A percentile compares a stretch with the other conserved stretches of the same genome.
Evolutionary conservation across 2,113 vertebrate species (phyloP).

Genomic region (Catharus minimus): DNA sequence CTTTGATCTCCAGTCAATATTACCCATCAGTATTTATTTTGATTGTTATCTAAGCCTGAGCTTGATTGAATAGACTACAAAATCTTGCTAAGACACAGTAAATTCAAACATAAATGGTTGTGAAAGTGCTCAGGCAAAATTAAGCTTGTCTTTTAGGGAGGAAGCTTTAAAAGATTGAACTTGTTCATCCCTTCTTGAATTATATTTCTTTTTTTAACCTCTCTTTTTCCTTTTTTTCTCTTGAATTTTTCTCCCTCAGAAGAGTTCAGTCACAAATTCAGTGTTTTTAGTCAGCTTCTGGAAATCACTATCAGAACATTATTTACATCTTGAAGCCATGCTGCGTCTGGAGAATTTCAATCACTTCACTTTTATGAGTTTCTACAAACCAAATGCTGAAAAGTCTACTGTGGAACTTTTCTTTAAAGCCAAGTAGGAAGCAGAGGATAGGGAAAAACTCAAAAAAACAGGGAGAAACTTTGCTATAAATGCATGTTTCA

Average conservation of each 20-base stretch:
- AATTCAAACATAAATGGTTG: slow-evolving; percentile 26
- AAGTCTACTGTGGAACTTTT: slow-evolving; percentile 3
- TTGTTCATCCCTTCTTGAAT: slow-evolving; percentile 3
- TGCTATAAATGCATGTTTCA: neutral
- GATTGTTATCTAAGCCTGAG: neutral
- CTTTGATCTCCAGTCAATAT: neutral
- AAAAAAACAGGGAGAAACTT: neutral
- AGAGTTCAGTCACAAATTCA: slow-evolving; percentile 16
- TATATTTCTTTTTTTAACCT: neutral
- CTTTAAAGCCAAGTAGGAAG: neutral
- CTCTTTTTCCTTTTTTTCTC: neutral
- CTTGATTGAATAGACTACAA: neutral
- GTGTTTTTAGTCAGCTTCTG: slow-evolving; percentile 47
- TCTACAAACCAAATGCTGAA: neutral
- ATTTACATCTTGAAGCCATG: slow-evolving; percentile 49
- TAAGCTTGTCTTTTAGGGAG: slow-evolving; percentile 22
- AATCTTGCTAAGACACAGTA: slow-evolving; percentile 11
- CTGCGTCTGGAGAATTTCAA: slow-evolving; percentile 55
- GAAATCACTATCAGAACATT: slow-evolving; percentile 38
- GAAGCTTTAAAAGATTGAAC: slow-evolving; percentile 7
- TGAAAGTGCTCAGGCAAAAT: slow-evolving; percentile 6
- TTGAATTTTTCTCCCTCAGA: neutral
- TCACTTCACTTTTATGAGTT: slow-evolving; percentile 26
- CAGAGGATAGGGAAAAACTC: neutral
- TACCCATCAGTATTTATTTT: neutral